Base-by-base conservation (phyloP, 2,888 invertebrate genomes). In the Pristionchus maxplancki region DNA sequence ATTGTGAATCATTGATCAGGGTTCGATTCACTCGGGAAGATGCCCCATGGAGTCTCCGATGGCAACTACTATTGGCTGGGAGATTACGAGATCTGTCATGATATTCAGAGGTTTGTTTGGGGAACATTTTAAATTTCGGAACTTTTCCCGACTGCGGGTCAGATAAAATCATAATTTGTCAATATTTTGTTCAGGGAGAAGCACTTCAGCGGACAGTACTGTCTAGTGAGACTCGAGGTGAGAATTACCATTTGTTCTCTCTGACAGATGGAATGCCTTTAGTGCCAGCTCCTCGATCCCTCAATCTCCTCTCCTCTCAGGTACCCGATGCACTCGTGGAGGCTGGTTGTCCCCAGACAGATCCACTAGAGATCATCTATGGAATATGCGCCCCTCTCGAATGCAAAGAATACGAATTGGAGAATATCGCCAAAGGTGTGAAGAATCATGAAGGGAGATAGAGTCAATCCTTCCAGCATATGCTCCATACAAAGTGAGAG, bases 11-110 rank as follows among this genome's bases (percentile, higher is more conserved):
- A 28, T 3, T 28, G 24, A 90, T n/a, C 71, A 94, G 93, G 94
- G 94, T 89, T 94, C 81, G 94, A 94, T 87, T 93, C 94, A n/a
- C 87, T 94, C 44, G 94, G 94, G 34, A 94, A 94, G 88, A 92
- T 93, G 50, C 94, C 95, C 3, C 92, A 94, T 13, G 95, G 95
- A 11, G 92, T 95, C 78, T 91, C 94, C 28, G 94, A 95, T 88
- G 95, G 95, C 8, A 95, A 95, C 74, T 93, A 94, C 67, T 93
- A 94, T 89, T 95, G 95, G 93, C 91, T 95, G 28, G 95, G 95
- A 20, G 94, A 95, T 53, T 95, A 94, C 88, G 94, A 95, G 53
- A 92, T 94, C 31, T 95, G 95, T 88, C 88, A 93, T 11, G 89
- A 88, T 8, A 89, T 95, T 50, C 81, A 90, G 90, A 86, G 71